phyloP scores from a whole-genome alignment of 2,797 vertebrate genomes.

The Chaunax sp. region DNA sequence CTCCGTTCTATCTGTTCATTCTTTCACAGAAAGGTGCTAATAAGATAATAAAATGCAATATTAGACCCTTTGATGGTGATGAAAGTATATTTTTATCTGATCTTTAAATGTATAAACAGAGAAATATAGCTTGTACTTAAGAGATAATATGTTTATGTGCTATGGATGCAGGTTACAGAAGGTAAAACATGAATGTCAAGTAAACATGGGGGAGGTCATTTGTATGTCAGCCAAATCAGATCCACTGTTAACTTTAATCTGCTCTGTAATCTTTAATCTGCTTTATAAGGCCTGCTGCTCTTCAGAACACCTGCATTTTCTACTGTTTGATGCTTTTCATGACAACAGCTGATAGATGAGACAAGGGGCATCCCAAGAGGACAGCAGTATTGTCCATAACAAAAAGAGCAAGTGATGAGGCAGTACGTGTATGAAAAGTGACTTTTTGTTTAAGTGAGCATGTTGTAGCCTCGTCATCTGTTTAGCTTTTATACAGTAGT shows the following conservation, averaged over 20 bases:
- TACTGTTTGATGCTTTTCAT: conserved; percentile 21
- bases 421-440: not conserved
- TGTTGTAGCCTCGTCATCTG: too few species aligned
- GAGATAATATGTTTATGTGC: not conserved
- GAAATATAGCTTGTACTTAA: too few species aligned
- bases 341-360: conserved; percentile 18
- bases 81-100: not conserved
- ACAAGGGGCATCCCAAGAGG: not conserved
- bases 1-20: conserved; percentile 2
- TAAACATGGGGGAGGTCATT: conserved; percentile 28
- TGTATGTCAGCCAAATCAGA: conserved; percentile 44
- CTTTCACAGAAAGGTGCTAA: not conserved
- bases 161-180: not conserved
- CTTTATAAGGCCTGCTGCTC: conserved; percentile 17
- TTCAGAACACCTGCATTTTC: conserved; percentile 27
- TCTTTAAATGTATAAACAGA: too few species aligned
- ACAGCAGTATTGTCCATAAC: too few species aligned
- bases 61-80: not conserved
- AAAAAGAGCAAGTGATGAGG: too few species aligned
- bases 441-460: not conserved
- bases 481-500: too few species aligned
- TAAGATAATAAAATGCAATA: not conserved
- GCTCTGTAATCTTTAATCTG: conserved; percentile 50
- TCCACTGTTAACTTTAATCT: conserved; percentile 50
- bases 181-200: too few species aligned